Evolutionary conservation across 2,797 vertebrate genomes (phyloP).

Genomic region (Gallirallus australis): DNA sequence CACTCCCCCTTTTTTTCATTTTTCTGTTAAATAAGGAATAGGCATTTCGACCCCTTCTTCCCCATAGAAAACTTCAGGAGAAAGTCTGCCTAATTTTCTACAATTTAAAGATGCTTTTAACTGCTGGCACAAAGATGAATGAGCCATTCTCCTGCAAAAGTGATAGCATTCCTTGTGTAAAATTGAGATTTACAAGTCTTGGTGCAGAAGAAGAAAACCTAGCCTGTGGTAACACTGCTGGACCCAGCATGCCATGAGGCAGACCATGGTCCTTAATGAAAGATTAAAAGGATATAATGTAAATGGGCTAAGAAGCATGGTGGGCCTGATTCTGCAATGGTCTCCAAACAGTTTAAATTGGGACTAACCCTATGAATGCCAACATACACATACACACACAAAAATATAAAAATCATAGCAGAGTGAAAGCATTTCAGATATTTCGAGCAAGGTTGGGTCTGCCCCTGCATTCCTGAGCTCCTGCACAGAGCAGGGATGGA

Average conservation of each 20-base stretch:
- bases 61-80: neutral
- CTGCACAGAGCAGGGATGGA: neutral
- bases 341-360: neutral
- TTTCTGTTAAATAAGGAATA: neutral
- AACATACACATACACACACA: neutral
- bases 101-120: neutral
- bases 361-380: neutral
- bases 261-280: neutral
- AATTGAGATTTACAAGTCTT: slow-evolving; percentile 23
- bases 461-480: slow-evolving; percentile 10
- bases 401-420: neutral
- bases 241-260: neutral
- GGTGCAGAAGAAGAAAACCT: neutral
- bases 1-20: no score
- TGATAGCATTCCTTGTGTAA: neutral
- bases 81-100: neutral
- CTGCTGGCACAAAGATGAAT: neutral
- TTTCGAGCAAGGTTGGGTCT: neutral
- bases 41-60: slow-evolving; percentile 6
- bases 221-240: neutral
- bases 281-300: neutral
- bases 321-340: neutral
- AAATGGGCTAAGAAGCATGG: neutral
- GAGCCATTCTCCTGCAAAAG: neutral
- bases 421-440: slow-evolving; percentile 24